phyloP scores from a whole-genome alignment of 2,797 vertebrate species.

The Peromyscus attwateri region DNA sequence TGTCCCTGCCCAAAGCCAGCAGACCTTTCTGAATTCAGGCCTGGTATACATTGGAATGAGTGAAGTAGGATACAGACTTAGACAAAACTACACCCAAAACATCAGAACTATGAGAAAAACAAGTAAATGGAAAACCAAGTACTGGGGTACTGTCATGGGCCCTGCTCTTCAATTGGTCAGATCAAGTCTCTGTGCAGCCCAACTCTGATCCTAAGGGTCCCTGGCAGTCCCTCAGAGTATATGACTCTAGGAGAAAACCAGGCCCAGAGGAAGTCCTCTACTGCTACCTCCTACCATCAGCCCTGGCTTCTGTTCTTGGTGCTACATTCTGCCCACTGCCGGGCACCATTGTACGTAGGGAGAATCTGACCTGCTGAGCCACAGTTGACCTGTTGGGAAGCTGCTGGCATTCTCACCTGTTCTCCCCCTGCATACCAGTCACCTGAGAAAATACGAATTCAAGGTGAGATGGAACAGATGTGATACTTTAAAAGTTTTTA shows the following conservation, averaged over 20 bases:
- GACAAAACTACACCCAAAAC: neutral
- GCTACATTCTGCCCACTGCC: neutral
- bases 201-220: neutral
- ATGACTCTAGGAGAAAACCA: neutral
- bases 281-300: neutral
- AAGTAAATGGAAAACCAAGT: neutral
- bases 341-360: too few species aligned
- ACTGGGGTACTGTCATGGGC: neutral
- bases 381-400: neutral
- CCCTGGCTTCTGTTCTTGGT: neutral
- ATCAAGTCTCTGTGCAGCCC: neutral
- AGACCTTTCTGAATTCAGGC: too few species aligned
- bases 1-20: neutral
- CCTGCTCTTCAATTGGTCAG: neutral
- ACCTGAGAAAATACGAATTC: neutral
- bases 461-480: fast-evolving
- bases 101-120: neutral
- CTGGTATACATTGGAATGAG: neutral
- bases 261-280: neutral
- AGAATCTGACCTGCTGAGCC: neutral
- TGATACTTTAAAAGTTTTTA: neutral
- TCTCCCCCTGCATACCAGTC: neutral
- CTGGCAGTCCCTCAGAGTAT: neutral
- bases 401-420: neutral
- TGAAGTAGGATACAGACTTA: neutral